Base-by-base conservation (phyloP, 2,113 vertebrate genomes). In the Hemichromis elongatus region DNA sequence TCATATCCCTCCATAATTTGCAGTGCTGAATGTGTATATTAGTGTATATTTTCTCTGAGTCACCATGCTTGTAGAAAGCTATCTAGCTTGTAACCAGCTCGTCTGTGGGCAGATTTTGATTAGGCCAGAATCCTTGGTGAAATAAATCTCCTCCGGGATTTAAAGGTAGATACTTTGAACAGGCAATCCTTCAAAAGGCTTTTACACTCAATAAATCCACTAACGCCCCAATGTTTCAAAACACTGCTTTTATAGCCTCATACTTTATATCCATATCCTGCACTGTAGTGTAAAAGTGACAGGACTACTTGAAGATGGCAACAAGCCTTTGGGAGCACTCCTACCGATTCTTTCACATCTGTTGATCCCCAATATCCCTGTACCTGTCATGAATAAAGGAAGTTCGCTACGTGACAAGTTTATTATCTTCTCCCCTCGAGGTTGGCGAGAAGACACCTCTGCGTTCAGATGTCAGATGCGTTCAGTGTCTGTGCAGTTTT, bases 151-250 rank as follows among this genome's bases (percentile, higher is more conserved):
- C n/a, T 61, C 56, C 56, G 79, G 91, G 92, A 86, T 91, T 90
- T 94, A 73, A 85, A 90, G 86, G 83, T 90, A 82, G 61, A 88
- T 88, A 57, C 83, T 92, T 92, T 92, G 82, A 91, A 89, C 68
- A 59, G 83, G 82, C 78, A 83, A 90, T 89, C 73, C 86, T 89
- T 92, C 84, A 90, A 57, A 86, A 79, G 85, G 56, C 81, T 90
- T 93, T 91, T 89, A 91, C 79, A 91, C 92, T 92, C 90, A 83
- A 87, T 92, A 92, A 89, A 94, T 90, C 84, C 84, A 93, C 83
- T 75, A 86, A 91, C 61, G 75, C 80, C 79, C 86, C 63, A 35
- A 40, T 92, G 90, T 92, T 91, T 93, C 82, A 86, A 92, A 94
- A 92, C 86, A 92, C 56, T 81, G 79, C 85, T 89, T 93, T 90